Conservation (phyloP, 2,797 vertebrate species). For the Scomberomorus guttatus region DNA sequence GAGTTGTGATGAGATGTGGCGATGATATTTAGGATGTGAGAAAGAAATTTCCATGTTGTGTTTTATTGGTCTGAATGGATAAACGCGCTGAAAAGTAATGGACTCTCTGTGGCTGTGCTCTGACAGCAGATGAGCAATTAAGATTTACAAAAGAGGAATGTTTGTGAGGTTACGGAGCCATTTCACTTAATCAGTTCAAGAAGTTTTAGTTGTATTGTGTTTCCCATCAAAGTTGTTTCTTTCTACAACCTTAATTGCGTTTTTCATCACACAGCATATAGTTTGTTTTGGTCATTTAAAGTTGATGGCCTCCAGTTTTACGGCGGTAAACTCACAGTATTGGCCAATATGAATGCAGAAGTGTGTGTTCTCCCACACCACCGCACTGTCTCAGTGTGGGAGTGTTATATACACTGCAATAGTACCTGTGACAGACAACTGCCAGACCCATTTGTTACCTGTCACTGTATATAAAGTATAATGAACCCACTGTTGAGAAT, state of each 20-base stretch:
- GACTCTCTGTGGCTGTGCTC: neutral
- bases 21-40: conserved; percentile 55
- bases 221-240: neutral
- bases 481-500: too few species aligned
- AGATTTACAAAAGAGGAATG: neutral
- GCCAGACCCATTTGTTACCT: too few species aligned
- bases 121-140: conserved; percentile 20
- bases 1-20: conserved; percentile 41
- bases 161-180: neutral
- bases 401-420: too few species aligned
- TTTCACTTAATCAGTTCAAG: conserved; percentile 3
- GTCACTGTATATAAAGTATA: too few species aligned
- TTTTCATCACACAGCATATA: neutral
- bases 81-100: conserved; percentile 1
- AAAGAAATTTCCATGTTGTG: conserved; percentile 9
- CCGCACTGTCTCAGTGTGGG: too few species aligned
- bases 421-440: too few species aligned
- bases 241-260: neutral
- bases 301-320: neutral
- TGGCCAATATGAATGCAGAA: neutral
- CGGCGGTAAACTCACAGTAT: neutral
- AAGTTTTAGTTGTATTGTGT: neutral
- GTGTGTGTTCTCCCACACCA: too few species aligned
- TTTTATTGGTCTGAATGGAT: conserved; percentile 24
- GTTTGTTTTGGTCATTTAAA: neutral